Conservation (phyloP, 2,888 invertebrate species). For the Ophioninae sp. region DNA sequence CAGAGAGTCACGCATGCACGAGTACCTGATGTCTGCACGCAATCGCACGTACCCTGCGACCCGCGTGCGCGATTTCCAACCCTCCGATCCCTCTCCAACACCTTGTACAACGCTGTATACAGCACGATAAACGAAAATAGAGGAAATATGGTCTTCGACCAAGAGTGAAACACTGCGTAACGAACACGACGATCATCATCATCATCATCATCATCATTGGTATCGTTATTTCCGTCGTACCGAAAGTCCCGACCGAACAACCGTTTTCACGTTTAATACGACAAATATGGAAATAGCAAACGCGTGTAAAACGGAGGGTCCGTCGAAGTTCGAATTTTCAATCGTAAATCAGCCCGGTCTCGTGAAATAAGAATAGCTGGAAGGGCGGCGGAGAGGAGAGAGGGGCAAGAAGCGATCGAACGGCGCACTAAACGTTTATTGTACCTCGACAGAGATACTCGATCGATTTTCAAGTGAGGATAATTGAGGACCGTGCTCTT, state of each 20-base stretch:
- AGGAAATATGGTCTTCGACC: background rate
- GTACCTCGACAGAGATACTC: constrained; percentile 3
- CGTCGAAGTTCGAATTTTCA: background rate
- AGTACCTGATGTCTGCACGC: constrained; percentile 61
- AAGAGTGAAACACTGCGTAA: background rate
- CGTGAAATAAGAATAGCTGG: constrained; percentile 4
- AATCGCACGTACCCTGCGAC: constrained; percentile 57
- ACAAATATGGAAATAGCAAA: background rate
- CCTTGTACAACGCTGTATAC: constrained; percentile 14
- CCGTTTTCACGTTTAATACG: background rate
- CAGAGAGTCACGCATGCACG: constrained; percentile 58
- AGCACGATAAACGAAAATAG: background rate
- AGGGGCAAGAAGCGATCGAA: background rate
- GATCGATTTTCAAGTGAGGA: constrained; percentile 55
- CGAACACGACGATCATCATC: background rate
- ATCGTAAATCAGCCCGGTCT: background rate
- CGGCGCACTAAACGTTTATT: constrained; percentile 6
- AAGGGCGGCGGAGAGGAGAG: too few species aligned
- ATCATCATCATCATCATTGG: constrained; percentile 17
- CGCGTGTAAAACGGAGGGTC: constrained; percentile 3
- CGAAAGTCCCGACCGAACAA: constrained; percentile 31
- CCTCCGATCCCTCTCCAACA: background rate
- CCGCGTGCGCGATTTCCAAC: constrained; percentile 52
- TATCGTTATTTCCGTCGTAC: constrained; percentile 1
- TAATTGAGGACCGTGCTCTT: constrained; percentile 38